phyloP scores from a whole-genome alignment of 2,113 vertebrate species.

The Dasyornis broadbenti region DNA sequence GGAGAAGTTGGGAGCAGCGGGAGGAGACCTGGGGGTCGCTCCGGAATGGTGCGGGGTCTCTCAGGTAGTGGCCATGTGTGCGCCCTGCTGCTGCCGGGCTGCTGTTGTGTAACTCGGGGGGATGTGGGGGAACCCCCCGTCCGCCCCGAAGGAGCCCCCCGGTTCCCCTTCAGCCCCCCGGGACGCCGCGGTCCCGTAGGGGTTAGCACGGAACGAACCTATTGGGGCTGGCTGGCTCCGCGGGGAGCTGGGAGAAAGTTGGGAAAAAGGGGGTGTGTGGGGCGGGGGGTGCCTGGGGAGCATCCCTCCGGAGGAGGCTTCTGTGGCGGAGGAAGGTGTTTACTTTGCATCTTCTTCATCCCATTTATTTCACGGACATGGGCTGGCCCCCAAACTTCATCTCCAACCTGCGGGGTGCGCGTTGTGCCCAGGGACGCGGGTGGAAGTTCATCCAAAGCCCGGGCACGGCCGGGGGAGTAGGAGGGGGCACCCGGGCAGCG shows the following conservation, averaged over 20 bases:
- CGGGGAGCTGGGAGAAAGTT: neutral
- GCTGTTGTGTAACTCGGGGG: neutral
- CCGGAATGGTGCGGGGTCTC: neutral
- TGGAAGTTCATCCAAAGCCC: neutral
- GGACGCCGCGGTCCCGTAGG: neutral
- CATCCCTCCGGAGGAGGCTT: neutral
- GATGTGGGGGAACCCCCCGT: neutral
- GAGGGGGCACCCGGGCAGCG: neutral
- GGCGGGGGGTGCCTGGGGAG: neutral
- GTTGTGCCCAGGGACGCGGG: neutral
- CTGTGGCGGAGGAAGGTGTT: neutral
- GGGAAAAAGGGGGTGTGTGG: neutral
- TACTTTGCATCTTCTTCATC: neutral
- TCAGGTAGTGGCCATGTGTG: constrained; percentile 22
- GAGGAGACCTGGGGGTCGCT: neutral
- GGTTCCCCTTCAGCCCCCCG: neutral
- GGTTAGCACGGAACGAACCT: neutral
- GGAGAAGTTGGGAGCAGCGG: neutral
- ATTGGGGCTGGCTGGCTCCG: neutral
- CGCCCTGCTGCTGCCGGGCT: neutral
- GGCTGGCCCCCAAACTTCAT: neutral
- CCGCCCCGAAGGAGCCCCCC: no score
- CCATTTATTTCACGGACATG: neutral
- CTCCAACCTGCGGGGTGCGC: neutral
- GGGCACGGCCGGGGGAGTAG: neutral